Evolutionary conservation across 2,888 invertebrate species (phyloP).

Genomic region (Lithophane ornitopus): DNA sequence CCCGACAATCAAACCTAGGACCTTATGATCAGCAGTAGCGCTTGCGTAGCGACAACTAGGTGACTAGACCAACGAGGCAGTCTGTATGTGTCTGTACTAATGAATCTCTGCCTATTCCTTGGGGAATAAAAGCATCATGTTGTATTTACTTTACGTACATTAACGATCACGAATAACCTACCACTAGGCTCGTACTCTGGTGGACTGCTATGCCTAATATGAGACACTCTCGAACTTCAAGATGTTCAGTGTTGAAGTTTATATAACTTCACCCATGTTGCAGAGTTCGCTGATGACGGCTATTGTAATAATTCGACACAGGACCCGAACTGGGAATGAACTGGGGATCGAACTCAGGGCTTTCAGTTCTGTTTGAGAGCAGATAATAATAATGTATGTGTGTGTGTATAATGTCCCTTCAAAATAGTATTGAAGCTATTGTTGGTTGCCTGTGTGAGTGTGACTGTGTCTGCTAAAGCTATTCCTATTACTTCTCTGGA

Average conservation of each 20-base stretch:
- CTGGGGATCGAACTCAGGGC: background rate
- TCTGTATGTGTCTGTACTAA: no score
- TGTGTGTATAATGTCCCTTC: background rate
- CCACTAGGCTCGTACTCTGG: background rate
- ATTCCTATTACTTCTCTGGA: no score
- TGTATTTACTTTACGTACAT: background rate
- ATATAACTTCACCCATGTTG: background rate
- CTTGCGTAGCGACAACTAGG: no score
- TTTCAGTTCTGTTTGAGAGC: background rate
- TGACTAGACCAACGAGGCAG: no score
- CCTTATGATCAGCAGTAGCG: no score
- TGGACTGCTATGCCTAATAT: background rate
- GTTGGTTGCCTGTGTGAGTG: background rate
- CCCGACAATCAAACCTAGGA: no score
- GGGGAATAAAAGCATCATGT: no score
- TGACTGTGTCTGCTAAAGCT: background rate
- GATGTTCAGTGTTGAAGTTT: background rate
- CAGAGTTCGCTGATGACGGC: background rate
- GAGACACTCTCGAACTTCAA: background rate
- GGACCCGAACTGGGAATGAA: background rate
- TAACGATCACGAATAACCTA: background rate
- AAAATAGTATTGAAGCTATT: slow-evolving; percentile 4
- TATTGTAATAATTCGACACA: background rate
- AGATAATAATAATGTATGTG: background rate
- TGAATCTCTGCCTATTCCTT: no score